Conservation (phyloP, 2,113 vertebrate genomes). For the Eurystomus gularis region DNA sequence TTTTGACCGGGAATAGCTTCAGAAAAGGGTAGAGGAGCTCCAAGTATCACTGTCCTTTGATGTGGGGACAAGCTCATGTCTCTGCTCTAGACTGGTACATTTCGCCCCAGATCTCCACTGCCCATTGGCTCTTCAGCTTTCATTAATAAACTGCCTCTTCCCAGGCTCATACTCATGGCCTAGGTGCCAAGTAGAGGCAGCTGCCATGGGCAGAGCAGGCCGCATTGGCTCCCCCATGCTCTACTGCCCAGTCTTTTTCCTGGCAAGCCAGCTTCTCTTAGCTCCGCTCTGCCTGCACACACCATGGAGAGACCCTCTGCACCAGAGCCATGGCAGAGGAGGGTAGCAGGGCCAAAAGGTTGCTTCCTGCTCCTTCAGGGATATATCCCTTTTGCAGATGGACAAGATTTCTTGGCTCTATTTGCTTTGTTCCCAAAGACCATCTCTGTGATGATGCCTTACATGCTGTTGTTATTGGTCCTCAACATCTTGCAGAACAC, state of each 20-base stretch:
- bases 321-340: neutral
- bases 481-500: neutral
- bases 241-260: neutral
- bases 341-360: neutral
- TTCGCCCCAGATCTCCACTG: neutral
- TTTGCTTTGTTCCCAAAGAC: neutral
- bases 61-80: neutral
- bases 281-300: neutral
- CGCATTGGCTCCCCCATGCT: fast-evolving
- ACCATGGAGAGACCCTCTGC: neutral
- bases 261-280: neutral
- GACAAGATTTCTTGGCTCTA: neutral
- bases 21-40: neutral
- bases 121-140: neutral
- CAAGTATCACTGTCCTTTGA: neutral
- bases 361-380: neutral
- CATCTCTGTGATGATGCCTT: neutral
- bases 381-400: neutral
- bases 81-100: neutral
- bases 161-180: neutral
- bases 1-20: neutral
- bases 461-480: neutral
- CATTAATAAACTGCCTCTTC: neutral
- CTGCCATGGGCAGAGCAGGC: neutral
- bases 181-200: neutral